Conservation (phyloP, 2,888 invertebrate species). For the Phymatocera aterrima region DNA sequence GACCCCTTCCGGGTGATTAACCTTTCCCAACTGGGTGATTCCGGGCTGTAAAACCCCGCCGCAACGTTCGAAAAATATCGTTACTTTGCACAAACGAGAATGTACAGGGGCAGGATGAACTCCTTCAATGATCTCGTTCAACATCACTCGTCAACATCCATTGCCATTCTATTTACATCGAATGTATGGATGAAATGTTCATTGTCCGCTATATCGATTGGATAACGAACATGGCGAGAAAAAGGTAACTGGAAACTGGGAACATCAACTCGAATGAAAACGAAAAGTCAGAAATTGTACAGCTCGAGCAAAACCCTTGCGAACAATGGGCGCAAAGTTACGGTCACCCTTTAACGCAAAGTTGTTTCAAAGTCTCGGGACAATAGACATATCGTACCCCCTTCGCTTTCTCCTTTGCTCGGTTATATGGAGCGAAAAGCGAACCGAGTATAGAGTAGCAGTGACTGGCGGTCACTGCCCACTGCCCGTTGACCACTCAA, state of each 20-base stretch:
- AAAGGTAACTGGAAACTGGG: background rate
- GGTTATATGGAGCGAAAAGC: slow-evolving; percentile 61
- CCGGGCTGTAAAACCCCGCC: slow-evolving; percentile 16
- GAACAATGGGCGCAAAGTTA: slow-evolving; percentile 39
- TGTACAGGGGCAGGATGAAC: background rate
- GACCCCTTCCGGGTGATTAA: slow-evolving; percentile 37
- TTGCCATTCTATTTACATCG: too few species aligned
- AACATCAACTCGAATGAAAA: background rate
- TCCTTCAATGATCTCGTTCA: background rate
- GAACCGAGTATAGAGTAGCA: slow-evolving; percentile 61
- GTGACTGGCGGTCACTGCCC: slow-evolving; percentile 57
- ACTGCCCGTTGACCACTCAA: slow-evolving; percentile 66
- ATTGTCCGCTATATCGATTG: too few species aligned
- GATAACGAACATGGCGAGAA: background rate
- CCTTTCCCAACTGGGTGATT: slow-evolving; percentile 40
- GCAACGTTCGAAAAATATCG: slow-evolving; percentile 13
- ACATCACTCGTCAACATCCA: background rate
- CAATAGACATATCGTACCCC: slow-evolving; percentile 67
- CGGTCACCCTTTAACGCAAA: slow-evolving; percentile 65
- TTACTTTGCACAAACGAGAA: background rate
- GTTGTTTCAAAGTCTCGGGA: slow-evolving; percentile 72
- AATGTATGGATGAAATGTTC: background rate
- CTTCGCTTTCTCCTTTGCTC: slow-evolving; percentile 63
- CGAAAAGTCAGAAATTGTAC: slow-evolving; percentile 9
- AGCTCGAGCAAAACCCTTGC: slow-evolving; percentile 15